Evolutionary conservation across 2,797 vertebrate genomes (phyloP), one percentile per base, ranked within the genome.

Genomic region (Prunella strophiata): DNA sequence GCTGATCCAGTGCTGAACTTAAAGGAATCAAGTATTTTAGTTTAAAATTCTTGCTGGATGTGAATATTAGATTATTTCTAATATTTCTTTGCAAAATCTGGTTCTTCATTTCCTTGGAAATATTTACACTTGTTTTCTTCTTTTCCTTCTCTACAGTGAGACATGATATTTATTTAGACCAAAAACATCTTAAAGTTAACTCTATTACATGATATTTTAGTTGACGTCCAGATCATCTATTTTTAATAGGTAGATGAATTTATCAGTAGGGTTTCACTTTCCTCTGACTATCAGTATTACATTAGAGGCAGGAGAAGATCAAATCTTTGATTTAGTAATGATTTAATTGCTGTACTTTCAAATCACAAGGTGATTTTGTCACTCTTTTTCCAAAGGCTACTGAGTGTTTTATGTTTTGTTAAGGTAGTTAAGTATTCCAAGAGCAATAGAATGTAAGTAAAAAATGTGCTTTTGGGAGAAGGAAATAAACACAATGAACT

Each of bases 401-500:
- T n/a, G 16, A 62, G 9, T 22, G 62, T 59, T 76, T 75, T 81
- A 25, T 42, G 19, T 66, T 86, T 86, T 87, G 26, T 66, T 73
- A 66, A 78, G 32, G 16, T 34, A 67, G 25, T 16, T 67, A 16
- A 81, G 9, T 54, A 52, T 68, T 88, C 72, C 26, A 78, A 78
- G 59, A 79, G 42, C 34, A 88, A 68, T 7, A 80, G 36, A 62
- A 83, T 55, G 25, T 30, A 42, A 80, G 55, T 76, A 87, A 7
- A 85, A 91, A 94, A 78, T 38, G 2, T 87, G 22, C 8, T 91
- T 63, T 55, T 43, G n/a, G 42, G 62, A 89, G 27, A 78, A 79
- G 26, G 63, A 95, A 94, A 77, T 83, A 88, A 82, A 88, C 59
- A 85, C 32, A 32, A 57, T 57, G n/a, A 94, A 81, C 16, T 78